phyloP scores from a whole-genome alignment of 2,888 invertebrate species.

The Phalera bucephala region DNA sequence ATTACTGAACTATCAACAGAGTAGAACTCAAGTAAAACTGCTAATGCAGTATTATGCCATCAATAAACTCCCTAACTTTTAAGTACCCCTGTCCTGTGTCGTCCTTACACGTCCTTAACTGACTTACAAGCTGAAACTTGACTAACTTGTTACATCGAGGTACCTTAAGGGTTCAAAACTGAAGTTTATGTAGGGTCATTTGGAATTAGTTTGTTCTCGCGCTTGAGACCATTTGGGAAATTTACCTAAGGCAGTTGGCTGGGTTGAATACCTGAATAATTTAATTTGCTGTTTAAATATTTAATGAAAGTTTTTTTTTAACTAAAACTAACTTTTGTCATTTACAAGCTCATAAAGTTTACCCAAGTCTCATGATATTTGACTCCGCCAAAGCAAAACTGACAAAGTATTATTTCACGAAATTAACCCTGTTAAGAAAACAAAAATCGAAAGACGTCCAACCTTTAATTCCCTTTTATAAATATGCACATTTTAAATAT shows the following conservation, averaged over 20 bases:
- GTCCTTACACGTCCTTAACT: conserved; percentile 10
- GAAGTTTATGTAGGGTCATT: conserved; percentile 21
- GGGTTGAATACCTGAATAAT: no score
- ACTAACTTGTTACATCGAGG: conserved; percentile 11
- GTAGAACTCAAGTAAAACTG: no score
- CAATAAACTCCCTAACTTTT: conserved; percentile 20
- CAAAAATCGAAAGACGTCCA: no score
- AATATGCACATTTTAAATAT: no score
- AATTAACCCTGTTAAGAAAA: no score
- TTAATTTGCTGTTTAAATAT: conserved; percentile 7
- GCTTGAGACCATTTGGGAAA: conserved; percentile 5
- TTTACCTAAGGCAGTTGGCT: conserved; percentile 7
- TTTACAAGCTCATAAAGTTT: no score
- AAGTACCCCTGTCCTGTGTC: conserved; percentile 2
- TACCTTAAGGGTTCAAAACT: conserved; percentile 11
- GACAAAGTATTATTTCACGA: no score
- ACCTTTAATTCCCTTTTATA: no score
- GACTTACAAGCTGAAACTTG: conserved; percentile 23
- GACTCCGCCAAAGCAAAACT: no score
- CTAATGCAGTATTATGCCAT: conserved; percentile 13
- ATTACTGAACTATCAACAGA: no score
- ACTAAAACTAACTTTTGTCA: no score
- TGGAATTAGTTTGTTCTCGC: conserved; percentile 13
- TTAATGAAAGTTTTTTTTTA: conserved; percentile 1
- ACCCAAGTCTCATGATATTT: no score